Conservation (phyloP, 2,888 invertebrate species). For the Crepidodera aurea region DNA sequence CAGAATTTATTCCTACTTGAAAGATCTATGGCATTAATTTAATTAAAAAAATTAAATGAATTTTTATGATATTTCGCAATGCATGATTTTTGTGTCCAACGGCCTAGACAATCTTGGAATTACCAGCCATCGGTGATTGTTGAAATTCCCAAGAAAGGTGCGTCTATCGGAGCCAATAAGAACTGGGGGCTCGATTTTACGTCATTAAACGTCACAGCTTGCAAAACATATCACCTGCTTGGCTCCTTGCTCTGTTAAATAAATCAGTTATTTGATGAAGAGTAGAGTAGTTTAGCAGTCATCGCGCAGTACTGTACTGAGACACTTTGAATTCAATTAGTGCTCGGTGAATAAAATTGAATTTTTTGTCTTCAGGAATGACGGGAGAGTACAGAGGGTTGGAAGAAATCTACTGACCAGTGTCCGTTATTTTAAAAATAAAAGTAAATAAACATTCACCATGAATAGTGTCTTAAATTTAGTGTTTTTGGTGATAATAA, state of each 20-base stretch:
- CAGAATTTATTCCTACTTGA: too few species aligned
- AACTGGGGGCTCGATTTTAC: slow-evolving; percentile 42
- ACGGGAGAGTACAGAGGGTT: slow-evolving; percentile 29
- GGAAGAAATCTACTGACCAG: neutral
- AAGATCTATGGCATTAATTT: too few species aligned
- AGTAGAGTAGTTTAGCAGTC: slow-evolving; percentile 18
- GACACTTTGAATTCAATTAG: slow-evolving; percentile 30
- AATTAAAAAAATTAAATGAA: too few species aligned
- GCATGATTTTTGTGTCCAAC: slow-evolving; percentile 21
- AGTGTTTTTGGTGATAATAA: slow-evolving; percentile 38
- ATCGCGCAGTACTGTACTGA: slow-evolving; percentile 32
- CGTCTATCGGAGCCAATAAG: slow-evolving; percentile 38
- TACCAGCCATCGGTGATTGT: slow-evolving; percentile 33
- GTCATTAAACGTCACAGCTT: slow-evolving; percentile 44
- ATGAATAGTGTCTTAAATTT: slow-evolving; percentile 16
- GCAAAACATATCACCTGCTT: slow-evolving; percentile 47
- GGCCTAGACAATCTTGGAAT: slow-evolving; percentile 34
- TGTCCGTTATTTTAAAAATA: slow-evolving; percentile 3
- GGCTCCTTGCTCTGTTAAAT: slow-evolving; percentile 39
- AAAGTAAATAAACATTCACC: slow-evolving; percentile 11
- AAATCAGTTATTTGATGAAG: slow-evolving; percentile 33
- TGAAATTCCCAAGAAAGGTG: slow-evolving; percentile 41
- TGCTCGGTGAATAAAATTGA: slow-evolving; percentile 28
- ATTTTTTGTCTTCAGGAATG: slow-evolving; percentile 40
- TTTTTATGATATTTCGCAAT: neutral